These are phyloP conservation scores for Emydura subglobosa DNA, from an alignment of 2,113 vertebrate species.

Conservation along the genomic window DNA sequence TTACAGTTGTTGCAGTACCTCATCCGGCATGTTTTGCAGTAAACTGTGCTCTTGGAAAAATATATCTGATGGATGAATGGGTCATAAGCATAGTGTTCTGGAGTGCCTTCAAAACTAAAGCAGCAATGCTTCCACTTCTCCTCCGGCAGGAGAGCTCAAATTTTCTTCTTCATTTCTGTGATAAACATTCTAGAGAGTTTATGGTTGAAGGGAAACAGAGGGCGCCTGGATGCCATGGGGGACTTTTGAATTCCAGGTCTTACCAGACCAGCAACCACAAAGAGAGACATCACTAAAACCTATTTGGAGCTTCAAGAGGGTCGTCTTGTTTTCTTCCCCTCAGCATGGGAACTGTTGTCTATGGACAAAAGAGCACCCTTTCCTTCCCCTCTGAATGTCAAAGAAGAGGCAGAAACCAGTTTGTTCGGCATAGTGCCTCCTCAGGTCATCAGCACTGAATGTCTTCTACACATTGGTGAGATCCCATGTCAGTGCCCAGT, in stretches of 20 bases:
- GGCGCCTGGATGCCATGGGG: background rate
- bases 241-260: background rate
- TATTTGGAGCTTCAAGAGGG: background rate
- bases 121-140: background rate
- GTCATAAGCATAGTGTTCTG: background rate
- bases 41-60: background rate
- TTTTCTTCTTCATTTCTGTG: background rate
- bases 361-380: background rate
- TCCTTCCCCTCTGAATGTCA: too few relatives aligned
- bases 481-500: background rate
- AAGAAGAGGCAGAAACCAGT: too few relatives aligned
- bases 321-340: background rate
- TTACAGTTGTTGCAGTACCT: background rate
- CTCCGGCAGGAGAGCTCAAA: background rate
- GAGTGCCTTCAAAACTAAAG: background rate
- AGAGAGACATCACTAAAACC: background rate
- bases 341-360: background rate
- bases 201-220: background rate
- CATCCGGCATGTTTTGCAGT: background rate
- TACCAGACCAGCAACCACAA: background rate
- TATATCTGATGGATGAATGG: background rate
- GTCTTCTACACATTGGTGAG: background rate
- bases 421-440: too few relatives aligned
- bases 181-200: background rate
- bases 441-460: background rate